Evolutionary conservation across 2,888 invertebrate species (phyloP).

Genomic region (Plagodis dolabraria): DNA sequence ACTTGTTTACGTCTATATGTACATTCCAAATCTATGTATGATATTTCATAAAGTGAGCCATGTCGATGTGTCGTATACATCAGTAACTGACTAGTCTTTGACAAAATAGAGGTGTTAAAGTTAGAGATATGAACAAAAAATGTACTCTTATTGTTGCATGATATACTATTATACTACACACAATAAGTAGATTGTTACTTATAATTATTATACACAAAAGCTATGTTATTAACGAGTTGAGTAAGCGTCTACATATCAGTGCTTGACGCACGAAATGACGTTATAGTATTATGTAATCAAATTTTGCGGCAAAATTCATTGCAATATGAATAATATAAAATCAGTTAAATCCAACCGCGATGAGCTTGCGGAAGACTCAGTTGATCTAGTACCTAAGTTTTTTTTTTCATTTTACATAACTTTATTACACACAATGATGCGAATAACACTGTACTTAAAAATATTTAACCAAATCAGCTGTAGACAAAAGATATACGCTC

Average conservation of each 20-base stretch:
- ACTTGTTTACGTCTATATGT: too few relatives aligned
- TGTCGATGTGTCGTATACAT: slow-evolving; percentile 17
- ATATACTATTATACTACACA: slow-evolving; percentile 15
- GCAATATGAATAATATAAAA: too few relatives aligned
- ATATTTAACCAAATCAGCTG: too few relatives aligned
- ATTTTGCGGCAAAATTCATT: background rate
- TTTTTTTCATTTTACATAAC: too few relatives aligned
- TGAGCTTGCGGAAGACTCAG: too few relatives aligned
- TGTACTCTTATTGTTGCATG: slow-evolving; percentile 24
- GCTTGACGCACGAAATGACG: background rate
- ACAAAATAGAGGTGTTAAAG: slow-evolving; percentile 14
- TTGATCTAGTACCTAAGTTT: too few relatives aligned
- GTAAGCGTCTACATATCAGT: background rate
- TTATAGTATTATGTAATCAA: background rate
- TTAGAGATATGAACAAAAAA: slow-evolving; percentile 13
- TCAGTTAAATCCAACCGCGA: too few relatives aligned
- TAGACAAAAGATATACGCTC: too few relatives aligned
- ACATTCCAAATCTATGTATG: too few relatives aligned
- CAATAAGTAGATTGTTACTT: slow-evolving; percentile 8
- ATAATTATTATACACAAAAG: background rate
- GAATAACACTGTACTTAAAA: too few relatives aligned
- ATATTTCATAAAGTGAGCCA: background rate
- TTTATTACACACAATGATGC: too few relatives aligned
- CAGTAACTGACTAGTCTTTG: slow-evolving; percentile 29
- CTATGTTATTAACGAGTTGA: background rate